Conservation (phyloP, 2,113 vertebrate species). For the Platysternon megacephalum region DNA sequence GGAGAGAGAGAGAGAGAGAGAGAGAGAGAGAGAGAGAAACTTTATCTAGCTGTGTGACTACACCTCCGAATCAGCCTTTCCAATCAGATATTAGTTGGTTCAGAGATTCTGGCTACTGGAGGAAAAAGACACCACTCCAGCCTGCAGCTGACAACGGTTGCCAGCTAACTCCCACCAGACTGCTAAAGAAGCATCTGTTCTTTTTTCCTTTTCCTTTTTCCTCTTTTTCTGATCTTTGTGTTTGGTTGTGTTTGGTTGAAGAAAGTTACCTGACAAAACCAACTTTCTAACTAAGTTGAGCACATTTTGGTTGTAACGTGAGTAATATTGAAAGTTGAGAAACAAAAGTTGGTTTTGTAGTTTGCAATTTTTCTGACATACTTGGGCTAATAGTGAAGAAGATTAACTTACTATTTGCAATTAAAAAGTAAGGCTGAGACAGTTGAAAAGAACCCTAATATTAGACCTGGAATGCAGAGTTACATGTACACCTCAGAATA, state of each 20-base stretch:
- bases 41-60: neutral
- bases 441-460: neutral
- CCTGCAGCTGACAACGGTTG: neutral
- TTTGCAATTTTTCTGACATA: neutral
- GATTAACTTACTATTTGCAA: neutral
- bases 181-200: neutral
- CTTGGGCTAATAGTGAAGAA: neutral
- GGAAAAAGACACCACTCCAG: accelerated
- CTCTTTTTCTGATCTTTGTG: no score
- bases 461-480: neutral
- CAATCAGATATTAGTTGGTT: neutral
- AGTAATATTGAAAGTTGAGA: neutral
- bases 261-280: neutral
- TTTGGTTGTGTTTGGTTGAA: neutral
- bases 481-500: neutral
- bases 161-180: neutral
- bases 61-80: neutral
- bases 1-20: neutral
- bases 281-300: neutral
- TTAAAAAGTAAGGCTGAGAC: neutral
- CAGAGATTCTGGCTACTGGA: neutral
- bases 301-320: neutral
- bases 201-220: neutral
- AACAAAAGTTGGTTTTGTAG: neutral
- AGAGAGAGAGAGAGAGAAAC: neutral